Evolutionary conservation across 2,888 invertebrate genomes (phyloP).

Genomic region (Agriopis aurantiaria): DNA sequence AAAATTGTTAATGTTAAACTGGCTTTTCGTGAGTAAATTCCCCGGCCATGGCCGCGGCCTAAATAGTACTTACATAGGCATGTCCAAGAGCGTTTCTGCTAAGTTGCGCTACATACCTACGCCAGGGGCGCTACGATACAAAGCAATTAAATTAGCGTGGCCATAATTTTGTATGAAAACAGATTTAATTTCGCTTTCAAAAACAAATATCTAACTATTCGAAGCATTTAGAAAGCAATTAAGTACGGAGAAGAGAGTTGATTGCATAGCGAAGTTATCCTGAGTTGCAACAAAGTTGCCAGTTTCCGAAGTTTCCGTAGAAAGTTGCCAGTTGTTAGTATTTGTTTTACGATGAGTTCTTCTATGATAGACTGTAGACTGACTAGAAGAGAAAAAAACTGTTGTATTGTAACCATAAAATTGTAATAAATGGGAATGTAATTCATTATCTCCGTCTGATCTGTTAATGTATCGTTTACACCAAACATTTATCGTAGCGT

Average conservation of each 20-base stretch:
- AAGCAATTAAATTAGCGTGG: background rate
- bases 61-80: too few relatives aligned
- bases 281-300: slow-evolving; percentile 16
- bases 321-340: slow-evolving; percentile 10
- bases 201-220: slow-evolving; percentile 11
- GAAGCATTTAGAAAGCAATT: slow-evolving; percentile 26
- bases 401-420: background rate
- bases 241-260: slow-evolving; percentile 23
- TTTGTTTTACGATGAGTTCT: slow-evolving; percentile 24
- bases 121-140: too few relatives aligned
- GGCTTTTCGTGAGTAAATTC: too few relatives aligned
- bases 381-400: slow-evolving; percentile 2
- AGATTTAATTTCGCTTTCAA: background rate
- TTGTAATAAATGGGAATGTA: too few relatives aligned
- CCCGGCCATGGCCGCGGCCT: too few relatives aligned
- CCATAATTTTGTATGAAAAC: background rate
- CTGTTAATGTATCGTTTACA: too few relatives aligned
- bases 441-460: too few relatives aligned
- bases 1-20: too few relatives aligned
- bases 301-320: slow-evolving; percentile 1
- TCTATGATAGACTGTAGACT: slow-evolving; percentile 13
- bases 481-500: too few relatives aligned
- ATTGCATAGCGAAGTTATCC: slow-evolving; percentile 29
- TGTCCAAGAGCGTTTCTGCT: too few relatives aligned
- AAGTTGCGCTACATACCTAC: too few relatives aligned